Percentiles rank a stretch among this genome's conserved stretches.
These are phyloP conservation scores for Digitonthophagus gazella DNA, from an alignment of 2,888 invertebrate species.

Conservation along the genomic window DNA sequence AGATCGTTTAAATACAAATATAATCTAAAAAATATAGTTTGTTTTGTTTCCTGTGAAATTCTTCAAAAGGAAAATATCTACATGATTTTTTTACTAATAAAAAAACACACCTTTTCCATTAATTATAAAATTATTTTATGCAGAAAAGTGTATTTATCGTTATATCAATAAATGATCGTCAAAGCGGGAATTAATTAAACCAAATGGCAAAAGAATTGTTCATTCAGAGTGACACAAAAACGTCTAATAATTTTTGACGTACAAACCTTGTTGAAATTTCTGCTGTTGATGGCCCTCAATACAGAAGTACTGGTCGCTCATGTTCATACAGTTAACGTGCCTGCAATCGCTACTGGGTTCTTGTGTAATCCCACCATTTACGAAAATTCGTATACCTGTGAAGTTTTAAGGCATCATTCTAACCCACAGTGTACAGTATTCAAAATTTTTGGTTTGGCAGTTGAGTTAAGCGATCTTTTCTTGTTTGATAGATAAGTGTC, in stretches of 20 bases:
- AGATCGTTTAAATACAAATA: no score
- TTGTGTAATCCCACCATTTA: slow-evolving; percentile 27
- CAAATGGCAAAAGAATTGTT: no score
- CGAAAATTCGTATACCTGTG: slow-evolving; percentile 21
- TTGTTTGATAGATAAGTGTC: slow-evolving; percentile 12
- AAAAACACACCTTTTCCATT: no score
- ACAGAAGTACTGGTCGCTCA: slow-evolving; percentile 36
- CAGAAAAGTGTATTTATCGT: no score
- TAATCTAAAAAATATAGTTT: no score
- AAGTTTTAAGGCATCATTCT: slow-evolving; percentile 27
- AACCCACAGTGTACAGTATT: slow-evolving; percentile 25
- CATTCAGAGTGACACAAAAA: background rate
- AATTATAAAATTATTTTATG: no score
- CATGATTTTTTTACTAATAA: no score
- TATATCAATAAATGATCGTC: no score
- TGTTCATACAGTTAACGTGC: slow-evolving; percentile 25
- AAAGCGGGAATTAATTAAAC: no score
- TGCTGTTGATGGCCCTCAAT: slow-evolving; percentile 31
- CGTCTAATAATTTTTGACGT: background rate
- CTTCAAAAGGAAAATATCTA: no score
- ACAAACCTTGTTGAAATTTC: slow-evolving; percentile 30
- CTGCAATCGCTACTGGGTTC: slow-evolving; percentile 19
- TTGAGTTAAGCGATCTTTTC: slow-evolving; percentile 15
- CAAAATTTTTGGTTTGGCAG: slow-evolving; percentile 8
- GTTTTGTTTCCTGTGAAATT: no score